phyloP scores from a whole-genome alignment of 2,113 vertebrate genomes.

The Lonchura striata region DNA sequence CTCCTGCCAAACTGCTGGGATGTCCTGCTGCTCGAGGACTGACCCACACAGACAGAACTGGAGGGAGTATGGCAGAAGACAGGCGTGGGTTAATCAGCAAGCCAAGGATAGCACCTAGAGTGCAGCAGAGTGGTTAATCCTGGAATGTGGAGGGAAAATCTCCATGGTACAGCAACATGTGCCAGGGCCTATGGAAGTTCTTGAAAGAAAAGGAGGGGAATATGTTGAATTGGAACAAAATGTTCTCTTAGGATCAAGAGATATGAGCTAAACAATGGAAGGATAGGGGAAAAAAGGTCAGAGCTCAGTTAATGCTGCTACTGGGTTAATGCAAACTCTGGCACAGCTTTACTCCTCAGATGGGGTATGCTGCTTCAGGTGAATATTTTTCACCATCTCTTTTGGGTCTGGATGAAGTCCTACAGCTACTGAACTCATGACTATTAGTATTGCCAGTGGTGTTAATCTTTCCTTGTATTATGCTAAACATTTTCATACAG shows the following conservation, averaged over 20 bases:
- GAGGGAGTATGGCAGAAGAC: accelerated
- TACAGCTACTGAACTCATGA: not conserved
- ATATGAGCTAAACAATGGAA: not conserved
- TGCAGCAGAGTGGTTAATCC: not conserved
- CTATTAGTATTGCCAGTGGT: not conserved
- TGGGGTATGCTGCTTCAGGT: not conserved
- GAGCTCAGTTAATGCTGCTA: not conserved
- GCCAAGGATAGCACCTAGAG: not conserved
- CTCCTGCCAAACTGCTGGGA: not conserved
- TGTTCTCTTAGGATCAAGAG: not conserved
- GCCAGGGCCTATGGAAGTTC: not conserved
- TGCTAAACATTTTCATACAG: not conserved
- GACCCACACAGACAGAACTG: not conserved
- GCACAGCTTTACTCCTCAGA: not conserved
- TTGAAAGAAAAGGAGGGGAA: not conserved
- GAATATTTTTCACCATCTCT: not conserved
- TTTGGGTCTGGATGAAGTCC: not conserved
- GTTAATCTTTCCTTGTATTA: not conserved
- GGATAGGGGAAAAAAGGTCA: accelerated
- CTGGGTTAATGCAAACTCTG: not conserved
- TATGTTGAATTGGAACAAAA: not conserved
- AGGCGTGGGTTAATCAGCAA: not conserved
- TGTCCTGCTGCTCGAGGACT: not conserved
- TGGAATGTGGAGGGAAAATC: not conserved
- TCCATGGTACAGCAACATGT: not conserved